Base-by-base conservation (phyloP, 2,797 vertebrate species). In the Fringilla coelebs region DNA sequence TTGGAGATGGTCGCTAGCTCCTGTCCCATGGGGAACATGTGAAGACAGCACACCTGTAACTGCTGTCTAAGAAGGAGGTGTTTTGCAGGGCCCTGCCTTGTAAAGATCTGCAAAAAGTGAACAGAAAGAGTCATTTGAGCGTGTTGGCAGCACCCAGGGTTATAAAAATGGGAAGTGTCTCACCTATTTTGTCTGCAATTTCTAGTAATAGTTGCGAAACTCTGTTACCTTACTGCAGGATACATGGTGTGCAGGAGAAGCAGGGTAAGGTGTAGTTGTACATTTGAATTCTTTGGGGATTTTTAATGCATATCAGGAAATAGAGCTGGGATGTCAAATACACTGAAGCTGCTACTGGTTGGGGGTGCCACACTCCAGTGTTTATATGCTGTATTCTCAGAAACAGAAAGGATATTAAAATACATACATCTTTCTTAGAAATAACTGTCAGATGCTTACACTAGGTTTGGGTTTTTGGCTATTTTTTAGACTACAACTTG, bases 121-220 rank as follows among this genome's bases (percentile, higher is more conserved):
- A 57, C 70, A 72, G 32, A 68, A 66, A 61, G 32, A 74, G 40
- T 48, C 34, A 60, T 40, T 63, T 2, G 32, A n/a, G 70, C 26
- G 8, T 7, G 10, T 7, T 20, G 45, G 46, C 31, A 13, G 58
- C 0, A 0, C 46, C 52, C 3, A 2, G 57, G 17, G 2, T 5
- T 15, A 34, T 17, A 4, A 38, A 22, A 71, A 38, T 0, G 38
- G 81, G 81, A 73, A 74, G 68, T 40, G 43, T 15, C 48, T 34
- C 34, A 86, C 66, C 71, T 52, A 0, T 13, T 21, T 32, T 38
- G 45, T 10, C 66, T 70, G 80, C 38, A 76, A 6, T 17, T 79
- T 61, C 52, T 34, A 62, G 84, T 25, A 36, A 17, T 5, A 4
- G 22, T 46, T 84, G 45, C 34, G 36, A 38, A 75, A 31, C 7